phyloP scores from a whole-genome alignment of 2,113 vertebrate species.

The Protobothrops mucrosquamatus region DNA sequence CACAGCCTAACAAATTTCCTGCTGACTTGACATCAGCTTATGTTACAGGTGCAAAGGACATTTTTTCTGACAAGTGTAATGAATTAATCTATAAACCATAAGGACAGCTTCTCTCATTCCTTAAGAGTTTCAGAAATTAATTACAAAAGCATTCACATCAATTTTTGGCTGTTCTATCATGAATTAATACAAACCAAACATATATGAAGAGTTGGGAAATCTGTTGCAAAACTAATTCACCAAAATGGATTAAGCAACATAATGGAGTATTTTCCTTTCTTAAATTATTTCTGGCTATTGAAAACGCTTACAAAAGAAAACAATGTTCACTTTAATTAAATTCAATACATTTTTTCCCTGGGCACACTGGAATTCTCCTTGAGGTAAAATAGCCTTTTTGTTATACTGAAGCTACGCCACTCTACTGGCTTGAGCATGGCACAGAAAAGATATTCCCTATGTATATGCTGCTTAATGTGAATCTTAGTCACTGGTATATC shows the following conservation, averaged over 20 bases:
- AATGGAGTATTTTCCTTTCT: slow-evolving; percentile 42
- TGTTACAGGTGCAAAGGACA: slow-evolving; percentile 63
- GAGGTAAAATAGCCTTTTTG: slow-evolving; percentile 2
- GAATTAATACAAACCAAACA: slow-evolving; percentile 44
- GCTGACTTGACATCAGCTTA: slow-evolving; percentile 59
- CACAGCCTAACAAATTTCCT: slow-evolving; percentile 59
- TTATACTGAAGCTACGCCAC: background rate
- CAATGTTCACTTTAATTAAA: slow-evolving; percentile 12
- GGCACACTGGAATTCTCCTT: background rate
- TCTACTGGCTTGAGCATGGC: background rate
- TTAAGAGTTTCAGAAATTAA: slow-evolving; percentile 63
- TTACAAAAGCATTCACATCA: slow-evolving; percentile 59
- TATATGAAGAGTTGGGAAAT: background rate
- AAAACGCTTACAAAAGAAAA: slow-evolving; percentile 30
- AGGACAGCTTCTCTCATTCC: slow-evolving; percentile 61
- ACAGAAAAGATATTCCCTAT: background rate
- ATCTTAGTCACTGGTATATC: background rate
- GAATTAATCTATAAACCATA: slow-evolving; percentile 63
- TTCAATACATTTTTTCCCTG: background rate
- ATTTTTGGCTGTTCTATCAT: slow-evolving; percentile 15
- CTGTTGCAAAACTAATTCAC: slow-evolving; percentile 51
- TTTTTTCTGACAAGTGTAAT: slow-evolving; percentile 55
- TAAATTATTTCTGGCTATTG: slow-evolving; percentile 40
- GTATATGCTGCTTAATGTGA: background rate
- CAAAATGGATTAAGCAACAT: slow-evolving; percentile 50